These are phyloP conservation scores for Myotis planiceps DNA, from an alignment of 2,797 vertebrate genomes.

Conservation along the genomic window DNA sequence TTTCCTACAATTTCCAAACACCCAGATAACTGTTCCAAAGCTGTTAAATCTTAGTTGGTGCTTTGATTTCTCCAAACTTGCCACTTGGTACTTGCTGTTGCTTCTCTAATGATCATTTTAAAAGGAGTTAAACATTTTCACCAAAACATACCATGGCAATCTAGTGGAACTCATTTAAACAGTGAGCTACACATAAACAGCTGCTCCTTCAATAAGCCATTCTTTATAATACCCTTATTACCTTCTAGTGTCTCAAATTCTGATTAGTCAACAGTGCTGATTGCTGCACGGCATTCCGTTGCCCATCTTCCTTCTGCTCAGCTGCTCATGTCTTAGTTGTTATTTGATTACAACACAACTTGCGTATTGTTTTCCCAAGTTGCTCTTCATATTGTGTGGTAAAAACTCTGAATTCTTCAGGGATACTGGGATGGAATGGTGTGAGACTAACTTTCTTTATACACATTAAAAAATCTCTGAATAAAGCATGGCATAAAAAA, in stretches of 20 bases:
- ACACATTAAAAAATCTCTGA: conserved; percentile 53
- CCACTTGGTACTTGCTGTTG: conserved; percentile 73
- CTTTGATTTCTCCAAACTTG: conserved; percentile 78
- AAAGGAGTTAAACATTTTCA: conserved; percentile 84
- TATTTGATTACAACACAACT: conserved; percentile 93
- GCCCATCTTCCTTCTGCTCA: conserved; percentile 98
- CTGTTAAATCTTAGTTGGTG: conserved; percentile 54
- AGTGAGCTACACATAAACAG: conserved; percentile 95
- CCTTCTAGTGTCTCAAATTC: conserved; percentile 99
- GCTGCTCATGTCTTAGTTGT: conserved; percentile 93
- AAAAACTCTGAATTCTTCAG: conserved; percentile 74
- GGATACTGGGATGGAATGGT: conserved; percentile 31
- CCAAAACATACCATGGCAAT: conserved; percentile 88
- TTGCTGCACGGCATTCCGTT: conserved; percentile 96
- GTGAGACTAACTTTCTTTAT: conserved; percentile 61
- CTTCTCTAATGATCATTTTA: conserved; percentile 78
- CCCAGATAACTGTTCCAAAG: conserved; percentile 70
- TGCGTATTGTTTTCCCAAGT: conserved; percentile 95
- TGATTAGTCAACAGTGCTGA: conserved; percentile 99
- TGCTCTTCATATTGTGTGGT: conserved; percentile 85
- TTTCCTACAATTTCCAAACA: conserved; percentile 74
- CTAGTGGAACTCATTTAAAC: conserved; percentile 88
- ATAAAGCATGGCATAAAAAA: conserved; percentile 41
- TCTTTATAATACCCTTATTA: conserved; percentile 98
- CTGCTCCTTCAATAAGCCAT: conserved; percentile 98